A percentile compares a stretch with the other conserved stretches of the same genome.
These are phyloP conservation scores for Clusia tigrina DNA, from an alignment of 2,888 invertebrate genomes.

Conservation along the genomic window DNA sequence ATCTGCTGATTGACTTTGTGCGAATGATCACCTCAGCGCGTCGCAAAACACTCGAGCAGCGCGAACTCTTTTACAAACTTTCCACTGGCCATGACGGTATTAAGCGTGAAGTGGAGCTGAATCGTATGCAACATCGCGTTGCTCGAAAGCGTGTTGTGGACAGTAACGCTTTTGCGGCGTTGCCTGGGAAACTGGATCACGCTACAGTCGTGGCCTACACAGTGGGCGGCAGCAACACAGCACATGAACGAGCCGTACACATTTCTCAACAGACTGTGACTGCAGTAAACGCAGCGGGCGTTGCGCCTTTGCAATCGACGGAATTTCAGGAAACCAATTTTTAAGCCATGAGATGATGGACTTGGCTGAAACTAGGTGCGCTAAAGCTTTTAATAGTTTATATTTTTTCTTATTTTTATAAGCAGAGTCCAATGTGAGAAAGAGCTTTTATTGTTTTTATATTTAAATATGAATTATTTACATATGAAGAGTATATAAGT, in stretches of 20 bases:
- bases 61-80: constrained; percentile 75
- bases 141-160: constrained; percentile 76
- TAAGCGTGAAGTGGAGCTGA: constrained; percentile 67
- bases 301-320: constrained; percentile 55
- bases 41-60: constrained; percentile 82
- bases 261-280: neutral
- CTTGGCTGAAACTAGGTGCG: neutral
- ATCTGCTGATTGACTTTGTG: constrained; percentile 79
- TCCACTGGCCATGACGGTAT: constrained; percentile 67
- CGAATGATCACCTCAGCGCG: constrained; percentile 82
- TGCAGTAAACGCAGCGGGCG: constrained; percentile 28
- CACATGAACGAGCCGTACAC: neutral
- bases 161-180: constrained; percentile 72
- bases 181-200: constrained; percentile 90
- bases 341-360: constrained; percentile 38
- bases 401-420: neutral
- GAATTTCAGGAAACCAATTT: constrained; percentile 64
- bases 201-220: constrained; percentile 84
- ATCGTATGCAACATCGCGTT: constrained; percentile 72
- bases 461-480: neutral
- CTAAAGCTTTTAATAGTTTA: neutral
- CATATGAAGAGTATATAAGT: neutral
- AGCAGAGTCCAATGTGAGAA: neutral
- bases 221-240: constrained; percentile 67
- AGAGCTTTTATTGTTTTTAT: constrained; percentile 8